A percentile compares a stretch with the other conserved stretches of the same genome.
Conservation (phyloP, 2,113 vertebrate species). For the Hymenochirus boettgeri region DNA sequence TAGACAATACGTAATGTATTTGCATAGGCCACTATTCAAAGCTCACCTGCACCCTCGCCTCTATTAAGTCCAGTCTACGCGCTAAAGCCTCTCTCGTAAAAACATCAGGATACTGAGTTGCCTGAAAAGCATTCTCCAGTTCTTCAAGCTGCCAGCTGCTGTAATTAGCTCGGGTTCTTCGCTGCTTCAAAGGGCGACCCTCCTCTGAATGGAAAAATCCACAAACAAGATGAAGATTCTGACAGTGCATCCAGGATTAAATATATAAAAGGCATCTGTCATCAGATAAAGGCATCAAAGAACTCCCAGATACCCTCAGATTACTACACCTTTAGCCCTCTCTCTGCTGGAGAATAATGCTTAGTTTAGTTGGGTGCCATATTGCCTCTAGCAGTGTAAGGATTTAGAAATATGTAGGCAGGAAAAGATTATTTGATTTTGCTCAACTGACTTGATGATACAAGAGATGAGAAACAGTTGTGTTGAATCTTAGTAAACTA, state of each 20-base stretch:
- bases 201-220: constrained; percentile 67
- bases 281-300: not conserved
- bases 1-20: too few species aligned
- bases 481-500: not conserved
- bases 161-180: constrained; percentile 78
- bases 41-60: constrained; percentile 74
- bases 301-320: not conserved
- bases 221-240: constrained; percentile 10
- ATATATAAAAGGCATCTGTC: constrained; percentile 3
- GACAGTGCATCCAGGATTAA: constrained; percentile 3
- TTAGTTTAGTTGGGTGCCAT: not conserved
- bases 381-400: not conserved
- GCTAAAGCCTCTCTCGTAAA: constrained; percentile 80
- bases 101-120: constrained; percentile 76
- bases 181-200: constrained; percentile 74
- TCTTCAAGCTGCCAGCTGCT: constrained; percentile 82
- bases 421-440: not conserved
- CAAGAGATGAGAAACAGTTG: not conserved
- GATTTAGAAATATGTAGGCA: not conserved
- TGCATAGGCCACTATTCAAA: not conserved
- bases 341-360: not conserved
- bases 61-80: constrained; percentile 74
- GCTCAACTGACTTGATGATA: not conserved
- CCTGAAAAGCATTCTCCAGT: constrained; percentile 75
- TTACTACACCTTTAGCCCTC: not conserved